Percentiles rank a stretch among this genome's conserved stretches.
These are phyloP conservation scores for Polylopha cassiicola DNA, from an alignment of 2,888 invertebrate species.

Conservation along the genomic window DNA sequence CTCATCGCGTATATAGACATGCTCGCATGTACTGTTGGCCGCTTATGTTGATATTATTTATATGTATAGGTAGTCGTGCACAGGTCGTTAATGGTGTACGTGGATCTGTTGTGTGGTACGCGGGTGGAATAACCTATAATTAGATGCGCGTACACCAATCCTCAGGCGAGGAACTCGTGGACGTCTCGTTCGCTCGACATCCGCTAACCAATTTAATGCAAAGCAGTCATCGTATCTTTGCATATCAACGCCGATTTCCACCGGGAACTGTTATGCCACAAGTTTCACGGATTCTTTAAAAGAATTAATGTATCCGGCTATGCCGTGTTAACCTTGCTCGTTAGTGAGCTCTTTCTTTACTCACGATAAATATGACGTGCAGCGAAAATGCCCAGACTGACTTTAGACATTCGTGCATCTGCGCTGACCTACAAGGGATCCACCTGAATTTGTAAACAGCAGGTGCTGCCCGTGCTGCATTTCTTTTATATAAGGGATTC, in stretches of 20 bases:
- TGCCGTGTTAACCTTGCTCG: background rate
- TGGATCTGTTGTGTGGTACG: constrained; percentile 66
- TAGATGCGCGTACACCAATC: constrained; percentile 71
- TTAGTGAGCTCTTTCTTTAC: background rate
- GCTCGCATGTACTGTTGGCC: constrained; percentile 31
- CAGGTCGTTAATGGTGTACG: constrained; percentile 67
- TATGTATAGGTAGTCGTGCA: constrained; percentile 53
- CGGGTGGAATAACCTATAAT: constrained; percentile 75
- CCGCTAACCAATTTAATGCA: constrained; percentile 43
- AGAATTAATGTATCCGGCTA: constrained; percentile 10
- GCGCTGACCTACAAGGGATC: too few relatives aligned
- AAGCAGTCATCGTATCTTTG: constrained; percentile 32
- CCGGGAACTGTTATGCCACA: constrained; percentile 4
- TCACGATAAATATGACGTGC: too few relatives aligned
- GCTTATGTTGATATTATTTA: constrained; percentile 38
- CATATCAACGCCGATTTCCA: constrained; percentile 15
- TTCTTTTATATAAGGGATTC: too few relatives aligned
- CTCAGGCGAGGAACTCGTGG: constrained; percentile 55
- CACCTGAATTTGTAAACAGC: too few relatives aligned
- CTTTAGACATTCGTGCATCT: too few relatives aligned
- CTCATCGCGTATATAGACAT: constrained; percentile 27
- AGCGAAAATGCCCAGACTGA: too few relatives aligned
- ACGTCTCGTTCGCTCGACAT: constrained; percentile 58
- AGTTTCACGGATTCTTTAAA: constrained; percentile 9
- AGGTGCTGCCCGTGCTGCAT: too few relatives aligned